Evolutionary conservation across 2,888 invertebrate genomes (phyloP).

Genomic region (Anarsia innoxiella): DNA sequence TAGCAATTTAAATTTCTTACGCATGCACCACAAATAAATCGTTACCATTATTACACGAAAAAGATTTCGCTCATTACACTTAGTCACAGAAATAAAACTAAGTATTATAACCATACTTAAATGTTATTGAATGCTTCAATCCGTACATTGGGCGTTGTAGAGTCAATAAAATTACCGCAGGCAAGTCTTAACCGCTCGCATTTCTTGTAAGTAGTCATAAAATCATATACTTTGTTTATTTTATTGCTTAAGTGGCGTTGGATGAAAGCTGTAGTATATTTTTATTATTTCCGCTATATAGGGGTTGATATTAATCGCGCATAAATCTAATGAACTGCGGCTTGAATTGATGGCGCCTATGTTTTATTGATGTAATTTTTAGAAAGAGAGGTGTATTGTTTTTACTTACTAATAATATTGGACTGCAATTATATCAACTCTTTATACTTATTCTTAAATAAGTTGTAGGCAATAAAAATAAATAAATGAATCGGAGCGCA

Average conservation of each 20-base stretch:
- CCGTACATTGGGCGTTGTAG: constrained; percentile 12
- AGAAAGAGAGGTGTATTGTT: no score
- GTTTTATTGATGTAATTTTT: no score
- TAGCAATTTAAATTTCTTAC: constrained; percentile 47
- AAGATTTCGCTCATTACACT: constrained; percentile 49
- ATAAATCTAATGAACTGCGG: background rate
- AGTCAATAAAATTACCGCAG: constrained; percentile 26
- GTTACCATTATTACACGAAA: constrained; percentile 52
- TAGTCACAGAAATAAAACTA: constrained; percentile 22
- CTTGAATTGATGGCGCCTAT: no score
- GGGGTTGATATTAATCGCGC: background rate
- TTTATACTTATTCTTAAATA: no score
- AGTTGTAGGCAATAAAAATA: no score
- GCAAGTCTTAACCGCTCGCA: constrained; percentile 19
- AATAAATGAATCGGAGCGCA: no score
- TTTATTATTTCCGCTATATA: constrained; percentile 1
- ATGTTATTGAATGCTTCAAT: constrained; percentile 40
- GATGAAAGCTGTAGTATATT: constrained; percentile 1
- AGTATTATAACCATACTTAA: constrained; percentile 30
- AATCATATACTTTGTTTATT: constrained; percentile 12
- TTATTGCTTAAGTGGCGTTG: constrained; percentile 5
- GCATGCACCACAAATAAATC: constrained; percentile 52
- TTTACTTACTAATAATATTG: no score
- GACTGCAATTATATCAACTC: no score
- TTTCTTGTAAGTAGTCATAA: constrained; percentile 21